These are phyloP conservation scores for Dissostichus mawsoni DNA, from an alignment of 2,113 vertebrate species.

Conservation along the genomic window DNA sequence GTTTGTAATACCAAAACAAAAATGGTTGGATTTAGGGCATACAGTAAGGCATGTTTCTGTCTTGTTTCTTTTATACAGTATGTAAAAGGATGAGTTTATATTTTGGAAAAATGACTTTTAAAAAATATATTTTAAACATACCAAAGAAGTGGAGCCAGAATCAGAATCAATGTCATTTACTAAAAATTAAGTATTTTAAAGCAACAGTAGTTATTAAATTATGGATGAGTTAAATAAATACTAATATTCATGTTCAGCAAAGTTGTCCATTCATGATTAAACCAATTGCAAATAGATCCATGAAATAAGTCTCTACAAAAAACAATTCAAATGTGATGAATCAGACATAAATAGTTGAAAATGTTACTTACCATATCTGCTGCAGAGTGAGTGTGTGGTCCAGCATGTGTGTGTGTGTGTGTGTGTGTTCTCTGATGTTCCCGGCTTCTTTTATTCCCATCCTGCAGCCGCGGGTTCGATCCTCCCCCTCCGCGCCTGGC, in stretches of 20 bases:
- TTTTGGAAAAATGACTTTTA: no score
- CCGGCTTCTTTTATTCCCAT: constrained; percentile 67
- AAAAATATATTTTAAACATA: no score
- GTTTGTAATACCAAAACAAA: background rate
- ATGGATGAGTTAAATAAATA: background rate
- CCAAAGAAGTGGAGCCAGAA: no score
- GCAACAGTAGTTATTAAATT: background rate
- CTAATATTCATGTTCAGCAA: background rate
- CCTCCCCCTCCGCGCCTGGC: constrained; percentile 65
- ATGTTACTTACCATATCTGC: constrained; percentile 63
- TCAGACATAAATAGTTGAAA: background rate
- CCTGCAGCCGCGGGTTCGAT: constrained; percentile 68
- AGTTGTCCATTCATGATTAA: background rate
- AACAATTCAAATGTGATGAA: background rate
- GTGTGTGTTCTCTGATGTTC: constrained; percentile 8
- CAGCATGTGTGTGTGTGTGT: constrained; percentile 25
- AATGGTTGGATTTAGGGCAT: no score
- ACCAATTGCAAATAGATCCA: background rate
- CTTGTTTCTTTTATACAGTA: no score
- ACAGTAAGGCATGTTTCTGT: no score
- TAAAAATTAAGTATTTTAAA: background rate
- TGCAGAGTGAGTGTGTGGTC: constrained; percentile 29
- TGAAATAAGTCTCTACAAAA: background rate
- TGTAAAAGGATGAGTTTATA: no score
- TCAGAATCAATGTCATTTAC: no score